Conservation (phyloP, 2,888 invertebrate species). For the Eupithecia centaureata region DNA sequence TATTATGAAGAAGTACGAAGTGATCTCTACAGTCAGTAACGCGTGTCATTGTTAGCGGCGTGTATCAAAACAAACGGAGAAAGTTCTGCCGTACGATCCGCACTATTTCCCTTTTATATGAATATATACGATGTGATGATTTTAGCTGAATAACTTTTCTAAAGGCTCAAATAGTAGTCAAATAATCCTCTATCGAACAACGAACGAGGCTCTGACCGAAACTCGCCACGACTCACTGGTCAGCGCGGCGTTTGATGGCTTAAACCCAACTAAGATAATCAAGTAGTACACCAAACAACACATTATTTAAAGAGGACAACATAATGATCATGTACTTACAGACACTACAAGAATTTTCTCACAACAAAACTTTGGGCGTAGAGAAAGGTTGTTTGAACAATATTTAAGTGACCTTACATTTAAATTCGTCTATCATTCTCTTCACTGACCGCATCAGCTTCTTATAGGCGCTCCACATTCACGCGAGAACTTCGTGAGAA, state of each 20-base stretch:
- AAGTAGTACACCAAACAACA: neutral
- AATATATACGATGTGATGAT: constrained; percentile 51
- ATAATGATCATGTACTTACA: neutral
- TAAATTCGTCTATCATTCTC: neutral
- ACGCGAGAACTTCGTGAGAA: too few species aligned
- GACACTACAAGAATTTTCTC: neutral
- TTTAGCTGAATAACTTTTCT: constrained; percentile 52
- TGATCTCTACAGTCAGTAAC: constrained; percentile 40
- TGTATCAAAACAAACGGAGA: constrained; percentile 76
- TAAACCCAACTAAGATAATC: too few species aligned
- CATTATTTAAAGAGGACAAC: neutral
- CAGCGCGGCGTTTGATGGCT: too few species aligned
- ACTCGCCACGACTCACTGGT: too few species aligned
- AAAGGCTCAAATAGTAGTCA: constrained; percentile 28
- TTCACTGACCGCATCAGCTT: constrained; percentile 16
- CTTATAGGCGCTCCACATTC: constrained; percentile 62
- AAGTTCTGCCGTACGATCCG: constrained; percentile 67
- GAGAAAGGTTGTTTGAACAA: too few species aligned
- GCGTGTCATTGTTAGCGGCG: constrained; percentile 53
- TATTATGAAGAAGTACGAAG: constrained; percentile 24
- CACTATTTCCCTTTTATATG: constrained; percentile 70
- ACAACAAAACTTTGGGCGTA: neutral
- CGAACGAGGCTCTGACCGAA: too few species aligned
- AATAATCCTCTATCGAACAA: too few species aligned
- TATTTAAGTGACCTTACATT: neutral